Evolutionary conservation across 2,797 vertebrate genomes (phyloP), one percentile per base, ranked within the genome.

Genomic region (Glyptemys insculpta): DNA sequence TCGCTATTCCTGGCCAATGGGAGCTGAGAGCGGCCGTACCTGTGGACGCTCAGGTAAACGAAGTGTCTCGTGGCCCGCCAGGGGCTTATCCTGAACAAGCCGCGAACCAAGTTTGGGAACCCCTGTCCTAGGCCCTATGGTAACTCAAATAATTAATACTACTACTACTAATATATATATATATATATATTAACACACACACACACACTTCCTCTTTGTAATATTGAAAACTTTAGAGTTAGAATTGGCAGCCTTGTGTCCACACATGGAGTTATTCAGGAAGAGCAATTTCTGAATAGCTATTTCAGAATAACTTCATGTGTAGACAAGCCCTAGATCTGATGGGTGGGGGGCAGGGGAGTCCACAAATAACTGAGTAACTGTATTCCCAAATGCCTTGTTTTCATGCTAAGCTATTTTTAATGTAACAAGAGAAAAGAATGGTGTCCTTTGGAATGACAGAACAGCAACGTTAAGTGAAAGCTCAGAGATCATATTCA

Each of bases 331-430:
- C 25, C n/a, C n/a, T 41, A 41, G 18, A 21, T 68, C 19, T 68
- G n/a, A 21, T 12, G 34, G 18, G 65, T 1, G 9, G 34, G 7
- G 10, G 25, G 56, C 1, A 2, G 10, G 8, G 5, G 27, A 27
- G 72, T 47, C 12, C 72, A 76, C 44, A 47, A 44, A 47, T 15
- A 76, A 27, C 25, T 29, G 23, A 76, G 72, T 23, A 76, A 44
- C 23, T 76, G 25, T 47, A 47, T 47, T 76, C 72, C 41, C 72
- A 47, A 76, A 76, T 44, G 41, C 27, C 37, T 76, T 76, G 72
- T 76, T 76, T 76, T 44, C 23, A 74, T 27, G 23, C 37, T 74
- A 25, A 23, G 37, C 12, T n/a, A 65, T 65, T 65, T 65, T n/a
- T 68, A 19, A 68, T 68, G 18, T 68, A 68, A 47, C 14, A 44